Conservation (phyloP, 2,797 vertebrate genomes). For the Sciurus vulgaris region DNA sequence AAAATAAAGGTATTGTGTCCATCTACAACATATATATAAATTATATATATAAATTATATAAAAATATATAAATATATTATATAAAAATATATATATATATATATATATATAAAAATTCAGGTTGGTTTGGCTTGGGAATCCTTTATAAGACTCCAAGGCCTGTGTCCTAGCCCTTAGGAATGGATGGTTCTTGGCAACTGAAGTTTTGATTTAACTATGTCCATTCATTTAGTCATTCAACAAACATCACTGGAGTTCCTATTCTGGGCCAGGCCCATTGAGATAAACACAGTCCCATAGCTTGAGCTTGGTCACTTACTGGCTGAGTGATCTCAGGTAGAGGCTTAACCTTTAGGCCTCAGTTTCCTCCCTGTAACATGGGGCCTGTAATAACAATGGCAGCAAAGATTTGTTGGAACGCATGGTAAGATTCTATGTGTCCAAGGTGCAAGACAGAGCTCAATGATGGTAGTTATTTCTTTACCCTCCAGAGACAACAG, state of each 20-base stretch:
- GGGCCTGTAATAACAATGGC: neutral
- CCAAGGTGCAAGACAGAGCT: neutral
- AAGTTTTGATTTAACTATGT: neutral
- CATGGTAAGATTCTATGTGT: neutral
- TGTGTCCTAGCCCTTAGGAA: neutral
- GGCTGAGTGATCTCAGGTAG: neutral
- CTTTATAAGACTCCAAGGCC: too few species aligned
- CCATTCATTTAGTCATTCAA: neutral
- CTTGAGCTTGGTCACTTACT: neutral
- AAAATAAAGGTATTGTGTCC: too few species aligned
- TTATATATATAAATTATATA: too few species aligned
- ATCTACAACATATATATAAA: too few species aligned
- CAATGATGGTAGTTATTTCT: neutral
- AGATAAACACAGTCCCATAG: neutral
- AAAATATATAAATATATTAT: too few species aligned
- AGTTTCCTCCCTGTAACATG: neutral
- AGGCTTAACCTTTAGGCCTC: neutral
- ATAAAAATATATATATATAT: too few species aligned
- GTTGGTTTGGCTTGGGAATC: neutral
- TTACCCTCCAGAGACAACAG: neutral
- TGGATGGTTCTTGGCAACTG: neutral
- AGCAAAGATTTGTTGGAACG: neutral
- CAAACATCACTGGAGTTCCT: neutral
- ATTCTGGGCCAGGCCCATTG: neutral
- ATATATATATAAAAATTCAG: too few species aligned